Percentiles rank a stretch among this genome's conserved stretches.
phyloP scores from a whole-genome alignment of 2,113 vertebrate species.

The Dipodomys spectabilis region DNA sequence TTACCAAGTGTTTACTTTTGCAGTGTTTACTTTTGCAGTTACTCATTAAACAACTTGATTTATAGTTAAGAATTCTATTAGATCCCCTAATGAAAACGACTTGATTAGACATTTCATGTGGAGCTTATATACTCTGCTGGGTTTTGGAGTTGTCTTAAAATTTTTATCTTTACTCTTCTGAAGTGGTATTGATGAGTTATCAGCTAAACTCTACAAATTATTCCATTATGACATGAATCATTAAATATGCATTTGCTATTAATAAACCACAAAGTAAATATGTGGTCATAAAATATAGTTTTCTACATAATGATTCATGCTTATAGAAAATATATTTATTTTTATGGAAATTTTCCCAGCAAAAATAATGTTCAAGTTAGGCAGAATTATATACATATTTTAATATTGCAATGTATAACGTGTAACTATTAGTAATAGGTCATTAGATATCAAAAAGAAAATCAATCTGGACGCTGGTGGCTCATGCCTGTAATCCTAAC shows the following conservation, averaged over 20 bases:
- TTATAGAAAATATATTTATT: neutral
- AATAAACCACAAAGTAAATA: neutral
- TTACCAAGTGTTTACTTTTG: neutral
- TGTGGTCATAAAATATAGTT: neutral
- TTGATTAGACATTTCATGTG: neutral
- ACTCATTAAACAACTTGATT: conserved; percentile 1
- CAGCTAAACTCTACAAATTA: neutral
- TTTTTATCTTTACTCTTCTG: neutral
- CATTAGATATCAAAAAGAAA: neutral
- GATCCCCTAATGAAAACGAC: neutral
- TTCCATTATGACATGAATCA: conserved; percentile 12
- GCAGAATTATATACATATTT: neutral
- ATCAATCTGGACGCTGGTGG: neutral
- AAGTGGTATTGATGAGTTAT: conserved; percentile 11
- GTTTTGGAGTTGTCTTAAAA: neutral
- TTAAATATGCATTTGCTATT: conserved; percentile 20
- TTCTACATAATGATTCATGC: neutral
- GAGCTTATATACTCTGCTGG: neutral
- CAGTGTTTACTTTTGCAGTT: neutral
- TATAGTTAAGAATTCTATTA: conserved; percentile 39
- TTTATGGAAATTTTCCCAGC: neutral
- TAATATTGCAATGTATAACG: neutral
- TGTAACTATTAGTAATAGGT: neutral
- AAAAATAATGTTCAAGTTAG: neutral
- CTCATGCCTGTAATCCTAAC: too few relatives aligned